Percentiles rank a stretch among this genome's conserved stretches.
Evolutionary conservation across 2,888 invertebrate genomes (phyloP).

Genomic region (Sinhomidia bicolor): DNA sequence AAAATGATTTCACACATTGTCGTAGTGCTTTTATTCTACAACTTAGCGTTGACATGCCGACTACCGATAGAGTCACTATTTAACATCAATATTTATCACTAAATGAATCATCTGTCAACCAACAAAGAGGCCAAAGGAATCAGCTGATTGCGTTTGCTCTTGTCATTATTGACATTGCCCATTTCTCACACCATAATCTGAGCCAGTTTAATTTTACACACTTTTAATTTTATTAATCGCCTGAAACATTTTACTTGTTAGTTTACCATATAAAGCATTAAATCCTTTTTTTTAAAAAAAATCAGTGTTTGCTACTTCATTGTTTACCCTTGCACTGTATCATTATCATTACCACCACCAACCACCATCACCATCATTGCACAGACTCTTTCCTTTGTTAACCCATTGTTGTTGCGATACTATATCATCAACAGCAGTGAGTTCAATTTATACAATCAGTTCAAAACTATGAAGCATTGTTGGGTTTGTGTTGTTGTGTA

Average conservation of each 20-base stretch:
- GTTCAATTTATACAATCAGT: not conserved
- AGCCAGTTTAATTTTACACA: not conserved
- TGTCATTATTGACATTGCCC: not conserved
- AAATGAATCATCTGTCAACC: not conserved
- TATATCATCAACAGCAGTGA: not conserved
- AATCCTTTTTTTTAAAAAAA: not conserved
- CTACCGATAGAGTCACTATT: no score
- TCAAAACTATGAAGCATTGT: not conserved
- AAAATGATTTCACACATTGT: no score
- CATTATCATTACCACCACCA: no score
- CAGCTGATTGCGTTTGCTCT: slow-evolving; percentile 17
- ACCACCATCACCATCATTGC: not conserved
- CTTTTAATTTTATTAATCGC: not conserved
- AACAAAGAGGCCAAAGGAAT: not conserved
- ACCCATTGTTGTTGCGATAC: not conserved
- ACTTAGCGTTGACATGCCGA: no score
- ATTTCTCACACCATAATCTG: not conserved
- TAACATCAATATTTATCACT: no score
- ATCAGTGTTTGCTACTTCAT: not conserved
- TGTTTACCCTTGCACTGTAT: not conserved
- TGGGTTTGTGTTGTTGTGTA: not conserved
- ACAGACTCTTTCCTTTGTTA: not conserved
- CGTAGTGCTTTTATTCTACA: no score
- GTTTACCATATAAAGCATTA: not conserved
- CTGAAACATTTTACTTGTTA: not conserved